Conservation (phyloP, 2,888 invertebrate genomes). For the Cerceris ruficornis region DNA sequence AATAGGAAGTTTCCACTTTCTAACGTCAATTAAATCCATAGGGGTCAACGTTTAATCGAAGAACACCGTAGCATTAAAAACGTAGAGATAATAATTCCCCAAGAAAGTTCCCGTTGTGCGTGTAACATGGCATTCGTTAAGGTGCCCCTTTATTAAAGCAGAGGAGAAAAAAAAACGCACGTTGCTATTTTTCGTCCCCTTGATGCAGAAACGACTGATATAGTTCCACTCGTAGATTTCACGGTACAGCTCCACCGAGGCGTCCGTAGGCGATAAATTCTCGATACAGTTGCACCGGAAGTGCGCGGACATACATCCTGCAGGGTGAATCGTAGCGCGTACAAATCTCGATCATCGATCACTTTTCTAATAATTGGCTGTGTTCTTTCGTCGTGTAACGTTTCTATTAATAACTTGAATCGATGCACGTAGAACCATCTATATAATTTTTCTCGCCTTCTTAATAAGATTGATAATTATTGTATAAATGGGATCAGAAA, state of each 20-base stretch:
- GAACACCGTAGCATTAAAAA: no score
- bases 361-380: not conserved
- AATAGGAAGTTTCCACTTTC: no score
- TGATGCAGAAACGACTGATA: slow-evolving; percentile 35
- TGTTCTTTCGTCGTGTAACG: not conserved
- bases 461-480: no score
- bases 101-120: no score
- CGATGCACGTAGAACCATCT: no score
- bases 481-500: no score
- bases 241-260: slow-evolving; percentile 46
- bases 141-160: not conserved
- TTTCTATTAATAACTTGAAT: no score
- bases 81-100: no score
- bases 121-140: no score
- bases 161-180: slow-evolving; percentile 1
- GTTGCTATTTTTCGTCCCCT: slow-evolving; percentile 20
- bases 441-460: no score
- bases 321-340: slow-evolving; percentile 27
- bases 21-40: no score
- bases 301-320: slow-evolving; percentile 40
- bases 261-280: slow-evolving; percentile 50
- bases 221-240: slow-evolving; percentile 38
- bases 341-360: slow-evolving; percentile 23
- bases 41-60: no score
- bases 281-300: slow-evolving; percentile 39